Evolutionary conservation across 30 jellyfish, hydroid and myxozoan genomes (phyloP), one percentile per base, ranked within the genome.

Genomic region (Hydra vulgaris): DNA sequence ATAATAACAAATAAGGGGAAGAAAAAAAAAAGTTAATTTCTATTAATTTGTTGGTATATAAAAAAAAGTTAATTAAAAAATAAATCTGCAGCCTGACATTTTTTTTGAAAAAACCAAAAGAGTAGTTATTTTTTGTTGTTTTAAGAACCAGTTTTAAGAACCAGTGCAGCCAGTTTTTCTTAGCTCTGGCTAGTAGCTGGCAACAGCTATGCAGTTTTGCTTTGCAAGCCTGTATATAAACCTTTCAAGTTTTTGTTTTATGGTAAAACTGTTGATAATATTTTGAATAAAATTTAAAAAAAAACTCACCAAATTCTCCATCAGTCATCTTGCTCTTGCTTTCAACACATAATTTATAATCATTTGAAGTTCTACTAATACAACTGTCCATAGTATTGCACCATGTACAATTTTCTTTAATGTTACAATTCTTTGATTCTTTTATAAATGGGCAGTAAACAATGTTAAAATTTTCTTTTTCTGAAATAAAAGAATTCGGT

Each of bases 371-470:
- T n/a, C 97, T 77, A 52, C 94, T 88, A 70, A 89, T 77, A 54
- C 97, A 89, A 72, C 72, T 67, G 71, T 78, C 88, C 21, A 79
- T 79, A 21, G 90, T 85, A 67, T 89, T 85, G 69, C 97, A 89
- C 97, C 97, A 89, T 0, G 97, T 84, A 55, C 97, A 89, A 77
- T 89, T 90, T 18, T 73, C 55, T 74, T 89, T 95, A 21, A 77
- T 73, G 53, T 89, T 89, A 78, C 97, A 89, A 18, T 75, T 81
- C 26, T 72, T 87, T 71, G 86, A 86, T 56, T 82, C 85, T 54
- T 79, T 88, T 78, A 77, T 84, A 54, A 89, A 72, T 24, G 72
- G 81, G 69, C 96, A 89, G 76, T 84, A 84, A 18, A 27, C 53
- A 23, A 7, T 18, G 26, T 73, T 0, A 73, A 20, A n/a, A n/a